phyloP scores from a whole-genome alignment of 2,113 vertebrate genomes.

The Barbus barbus region DNA sequence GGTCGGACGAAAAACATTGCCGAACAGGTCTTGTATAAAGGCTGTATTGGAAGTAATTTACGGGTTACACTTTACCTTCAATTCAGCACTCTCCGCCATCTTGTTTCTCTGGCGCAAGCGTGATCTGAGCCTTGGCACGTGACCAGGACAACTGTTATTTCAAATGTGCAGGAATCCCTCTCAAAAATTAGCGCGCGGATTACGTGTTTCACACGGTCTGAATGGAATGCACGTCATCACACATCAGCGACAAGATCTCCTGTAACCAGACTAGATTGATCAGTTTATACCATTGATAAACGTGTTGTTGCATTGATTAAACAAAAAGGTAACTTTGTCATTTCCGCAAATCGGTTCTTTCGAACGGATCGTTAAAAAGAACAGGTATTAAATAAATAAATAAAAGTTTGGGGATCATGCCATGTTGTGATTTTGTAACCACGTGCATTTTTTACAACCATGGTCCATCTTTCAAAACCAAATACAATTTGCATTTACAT shows the following conservation, averaged over 20 bases:
- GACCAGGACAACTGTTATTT: constrained; percentile 59
- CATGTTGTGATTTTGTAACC: too few relatives aligned
- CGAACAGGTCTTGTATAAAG: constrained; percentile 4
- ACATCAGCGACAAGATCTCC: background rate
- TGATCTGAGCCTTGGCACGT: constrained; percentile 79
- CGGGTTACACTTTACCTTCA: constrained; percentile 93
- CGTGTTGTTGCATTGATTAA: background rate
- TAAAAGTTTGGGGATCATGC: too few relatives aligned
- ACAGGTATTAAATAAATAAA: too few relatives aligned
- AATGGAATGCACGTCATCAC: background rate
- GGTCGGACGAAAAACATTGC: background rate
- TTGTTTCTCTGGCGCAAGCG: constrained; percentile 93
- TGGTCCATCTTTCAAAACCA: background rate
- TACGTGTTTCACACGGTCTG: background rate
- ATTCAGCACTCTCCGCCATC: constrained; percentile 99
- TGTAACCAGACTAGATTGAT: background rate
- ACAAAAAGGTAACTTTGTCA: background rate
- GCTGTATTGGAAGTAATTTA: constrained; percentile 77
- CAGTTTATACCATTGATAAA: background rate
- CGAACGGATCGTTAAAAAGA: background rate
- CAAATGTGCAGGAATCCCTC: constrained; percentile 42
- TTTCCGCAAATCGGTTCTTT: background rate
- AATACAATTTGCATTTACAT: background rate
- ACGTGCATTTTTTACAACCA: background rate
- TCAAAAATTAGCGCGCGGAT: constrained; percentile 53